Evolutionary conservation across 2,888 invertebrate genomes (phyloP), one percentile per base, ranked within the genome.

Genomic region (Mimas tiliae): DNA sequence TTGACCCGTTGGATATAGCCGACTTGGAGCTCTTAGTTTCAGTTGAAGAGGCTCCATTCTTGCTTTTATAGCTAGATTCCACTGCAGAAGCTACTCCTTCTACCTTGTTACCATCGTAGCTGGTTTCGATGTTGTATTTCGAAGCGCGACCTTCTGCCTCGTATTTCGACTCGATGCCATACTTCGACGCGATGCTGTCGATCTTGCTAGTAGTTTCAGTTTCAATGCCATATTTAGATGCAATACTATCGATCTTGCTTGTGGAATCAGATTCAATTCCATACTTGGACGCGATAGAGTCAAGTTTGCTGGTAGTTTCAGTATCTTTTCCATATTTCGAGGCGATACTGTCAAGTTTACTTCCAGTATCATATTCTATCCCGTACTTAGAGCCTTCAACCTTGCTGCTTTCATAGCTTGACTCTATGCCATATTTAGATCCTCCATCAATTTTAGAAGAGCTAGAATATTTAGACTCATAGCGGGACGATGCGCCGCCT

Each of bases 401-500:
- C 68, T 81, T 82, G 62, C 68, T 78, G 69, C 80, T 84, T 47
- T 75, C 75, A 51, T 72, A 73, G 68, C 72, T 73, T 11, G 75
- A 72, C 38, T 71, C 72, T 19, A 68, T 65, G 16, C 71, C 73
- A 19, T 74, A 72, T 47, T 74, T 81, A 38, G 81, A 77, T 11
- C 82, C 83, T 21, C 80, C 81, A 45, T 82, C 84, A 16, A 69
- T 62, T 38, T 71, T 83, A 9, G 82, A 72, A 8, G 87, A 86
- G 69, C 84, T 83, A 11, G 88, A 83, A 71, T 90, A 92, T 68
- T 88, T 91, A 33, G 91, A 90, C 73, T 92, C 93, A 65, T 90
- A 89, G 50, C 87, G 83, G 4, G 90, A 86, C 48, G 84, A 77
- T 1, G 84, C 84, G 14, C 82, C 77, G 48, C 91, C 91, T 69